Conservation (phyloP, 1,140 invertebrate species). For the Drosophila jambulina region DNA sequence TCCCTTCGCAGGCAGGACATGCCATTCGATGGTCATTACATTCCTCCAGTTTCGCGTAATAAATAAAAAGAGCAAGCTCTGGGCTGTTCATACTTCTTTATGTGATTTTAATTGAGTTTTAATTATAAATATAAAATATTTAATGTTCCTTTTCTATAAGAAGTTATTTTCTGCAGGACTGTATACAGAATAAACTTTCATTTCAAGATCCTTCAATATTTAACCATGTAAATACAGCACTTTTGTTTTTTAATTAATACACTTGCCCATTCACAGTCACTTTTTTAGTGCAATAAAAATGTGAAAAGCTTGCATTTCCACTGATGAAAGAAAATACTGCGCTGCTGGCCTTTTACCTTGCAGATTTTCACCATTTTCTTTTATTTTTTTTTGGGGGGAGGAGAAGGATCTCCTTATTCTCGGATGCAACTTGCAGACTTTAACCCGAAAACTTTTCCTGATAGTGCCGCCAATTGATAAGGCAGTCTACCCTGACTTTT, state of each 20-base stretch:
- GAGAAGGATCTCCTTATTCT: conserved; percentile 16
- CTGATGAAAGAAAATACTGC: neutral
- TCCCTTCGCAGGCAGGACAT: neutral
- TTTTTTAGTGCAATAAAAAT: neutral
- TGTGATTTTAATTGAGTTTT: neutral
- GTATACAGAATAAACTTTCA: neutral
- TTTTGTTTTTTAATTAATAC: neutral
- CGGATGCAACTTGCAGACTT: conserved; percentile 24
- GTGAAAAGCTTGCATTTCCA: conserved; percentile 4
- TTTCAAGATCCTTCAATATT: neutral
- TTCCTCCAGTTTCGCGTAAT: neutral
- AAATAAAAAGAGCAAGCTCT: neutral
- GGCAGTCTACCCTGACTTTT: conserved; percentile 22
- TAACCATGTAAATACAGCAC: neutral
- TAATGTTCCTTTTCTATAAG: neutral
- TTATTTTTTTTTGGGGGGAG: neutral
- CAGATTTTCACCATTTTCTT: conserved; percentile 1
- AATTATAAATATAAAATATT: neutral
- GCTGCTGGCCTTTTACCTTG: neutral
- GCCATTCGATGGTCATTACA: neutral
- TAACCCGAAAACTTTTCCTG: conserved; percentile 31
- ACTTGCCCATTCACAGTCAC: neutral
- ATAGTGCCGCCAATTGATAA: conserved; percentile 47
- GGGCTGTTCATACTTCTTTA: neutral
- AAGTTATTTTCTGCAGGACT: neutral